Percentiles rank a stretch among this genome's conserved stretches.
Conservation (phyloP, 2,888 invertebrate species). For the Euplexia lucipara region DNA sequence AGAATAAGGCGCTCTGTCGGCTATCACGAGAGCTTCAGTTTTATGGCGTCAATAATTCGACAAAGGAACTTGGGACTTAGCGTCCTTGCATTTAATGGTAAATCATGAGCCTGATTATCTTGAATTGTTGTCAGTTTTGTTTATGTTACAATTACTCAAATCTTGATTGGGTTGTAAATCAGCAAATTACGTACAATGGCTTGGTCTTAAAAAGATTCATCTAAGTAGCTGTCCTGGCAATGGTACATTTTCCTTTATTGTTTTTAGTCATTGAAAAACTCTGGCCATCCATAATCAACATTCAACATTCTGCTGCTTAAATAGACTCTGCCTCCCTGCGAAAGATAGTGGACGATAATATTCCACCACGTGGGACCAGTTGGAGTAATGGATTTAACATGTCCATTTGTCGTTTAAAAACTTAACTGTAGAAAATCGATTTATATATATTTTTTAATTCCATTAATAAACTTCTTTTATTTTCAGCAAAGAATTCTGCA, state of each 20-base stretch:
- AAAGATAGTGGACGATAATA: too few species aligned
- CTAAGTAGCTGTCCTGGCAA: conserved; percentile 11
- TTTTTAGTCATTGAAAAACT: neutral
- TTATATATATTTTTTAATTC: neutral
- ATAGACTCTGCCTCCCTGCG: too few species aligned
- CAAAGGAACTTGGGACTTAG: conserved; percentile 70
- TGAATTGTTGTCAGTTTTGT: conserved; percentile 70
- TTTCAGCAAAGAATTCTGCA: neutral
- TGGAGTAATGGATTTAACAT: too few species aligned
- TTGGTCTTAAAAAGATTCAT: conserved; percentile 4
- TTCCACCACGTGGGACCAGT: too few species aligned
- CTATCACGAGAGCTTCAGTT: conserved; percentile 67
- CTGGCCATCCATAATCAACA: too few species aligned
- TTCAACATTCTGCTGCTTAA: too few species aligned
- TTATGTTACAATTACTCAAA: conserved; percentile 56
- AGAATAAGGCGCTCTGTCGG: conserved; percentile 63
- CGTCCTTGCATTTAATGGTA: conserved; percentile 74
- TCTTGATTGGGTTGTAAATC: conserved; percentile 43
- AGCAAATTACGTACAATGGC: conserved; percentile 24
- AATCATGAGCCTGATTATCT: conserved; percentile 75
- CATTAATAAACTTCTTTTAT: neutral
- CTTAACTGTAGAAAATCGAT: neutral
- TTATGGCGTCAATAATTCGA: conserved; percentile 81
- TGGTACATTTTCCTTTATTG: neutral
- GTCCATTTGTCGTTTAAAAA: neutral